Evolutionary conservation across 2,888 invertebrate genomes (phyloP), one percentile per base, ranked within the genome.

Genomic region (Salpingus planirostris): DNA sequence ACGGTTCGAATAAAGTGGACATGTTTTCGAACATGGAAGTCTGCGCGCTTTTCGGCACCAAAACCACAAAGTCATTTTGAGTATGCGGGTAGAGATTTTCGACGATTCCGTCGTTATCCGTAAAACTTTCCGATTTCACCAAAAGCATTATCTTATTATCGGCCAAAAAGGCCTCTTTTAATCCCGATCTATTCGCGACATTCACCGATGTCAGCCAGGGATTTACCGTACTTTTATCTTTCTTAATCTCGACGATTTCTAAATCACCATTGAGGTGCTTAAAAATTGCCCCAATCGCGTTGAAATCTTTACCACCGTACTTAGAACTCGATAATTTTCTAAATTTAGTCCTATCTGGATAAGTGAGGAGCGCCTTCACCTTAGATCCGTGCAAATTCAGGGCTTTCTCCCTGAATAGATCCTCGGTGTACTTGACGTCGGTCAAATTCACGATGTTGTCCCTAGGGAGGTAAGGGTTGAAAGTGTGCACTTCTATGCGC

Each of bases 21-120:
- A 30, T 8, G 10, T 5, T 7, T n/a, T 15, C 5, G 2, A 13
- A 27, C 12, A 35, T 2, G 3, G 38, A 21, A 3, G 31, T 22
- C 15, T 25, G 12, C 8, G 18, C 15, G 14, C 34, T 29, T 36
- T 44, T 46, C 2, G 44, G 46, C 8, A 41, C 34, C 13, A 44
- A 26, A 30, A 35, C 32, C 5, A 22, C 24, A 5, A 46, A 29
- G 14, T 40, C 43, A 21, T 45, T 44, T 21, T 45, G 41, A 8
- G 36, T 35, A 25, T 47, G 47, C 3, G 47, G 47, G 32, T 47
- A 43, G 21, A 40, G 21, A 21, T 41, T 40, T n/a, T 47, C 47
- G 11, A 43, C 13, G 29, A 47, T 30, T 8, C 36, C 38, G 24
- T 46, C 42, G 15, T 40, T 25, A 3, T 29, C 29, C 14, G 29